Base-by-base conservation (phyloP, 37 sponge, comb jelly and placozoan species). In the Halisarca cf. caerulea region DNA sequence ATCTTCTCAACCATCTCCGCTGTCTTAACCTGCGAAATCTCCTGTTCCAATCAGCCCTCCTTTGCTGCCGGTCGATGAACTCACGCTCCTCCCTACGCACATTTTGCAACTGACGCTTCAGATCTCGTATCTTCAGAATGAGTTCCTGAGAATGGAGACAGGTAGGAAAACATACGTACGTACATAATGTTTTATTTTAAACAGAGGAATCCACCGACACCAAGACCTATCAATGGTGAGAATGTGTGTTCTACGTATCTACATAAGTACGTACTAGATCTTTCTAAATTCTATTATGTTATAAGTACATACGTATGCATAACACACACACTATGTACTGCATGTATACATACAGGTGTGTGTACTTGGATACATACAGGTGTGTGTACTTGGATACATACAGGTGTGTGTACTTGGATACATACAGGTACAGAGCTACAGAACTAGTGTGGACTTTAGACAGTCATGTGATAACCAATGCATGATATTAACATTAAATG, bases 1-100 rank as follows among this genome's bases (percentile, higher is more conserved):
- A 41, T 4, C 62, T 81, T 9, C 42, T 42, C 38, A 81, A 9
- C 82, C 82, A 81, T 3, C 82, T 32, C 8, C 42, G 82, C 66
- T 61, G n/a, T 15, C 62, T 61, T 34, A 61, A 41, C 43, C 60
- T 58, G 18, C 62, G 34, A 20, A 60, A 41, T 4, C 62, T 6
- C 43, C 82, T 59, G 40, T 58, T 36, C 42, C 62, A 17, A 41
- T 81, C 62, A 58, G 62, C 62, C 43, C 62, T 32, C 41, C 82
- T 59, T 40, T 81, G 60, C 64, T 81, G 82, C 27, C 40, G 4
- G 0, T 60, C 9, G 38, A 60, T 59, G 44, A 81, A 36, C 42
- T 60, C 82, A 32, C 41, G 6, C 40, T 81, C 82, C 44, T 81
- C 62, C 1, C 6, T 34, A n/a, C 47, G 60, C 0, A 60, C 62